Evolutionary conservation across 2,888 invertebrate genomes (phyloP), one percentile per base, ranked within the genome.

Genomic region (Aphodius sticticus): DNA sequence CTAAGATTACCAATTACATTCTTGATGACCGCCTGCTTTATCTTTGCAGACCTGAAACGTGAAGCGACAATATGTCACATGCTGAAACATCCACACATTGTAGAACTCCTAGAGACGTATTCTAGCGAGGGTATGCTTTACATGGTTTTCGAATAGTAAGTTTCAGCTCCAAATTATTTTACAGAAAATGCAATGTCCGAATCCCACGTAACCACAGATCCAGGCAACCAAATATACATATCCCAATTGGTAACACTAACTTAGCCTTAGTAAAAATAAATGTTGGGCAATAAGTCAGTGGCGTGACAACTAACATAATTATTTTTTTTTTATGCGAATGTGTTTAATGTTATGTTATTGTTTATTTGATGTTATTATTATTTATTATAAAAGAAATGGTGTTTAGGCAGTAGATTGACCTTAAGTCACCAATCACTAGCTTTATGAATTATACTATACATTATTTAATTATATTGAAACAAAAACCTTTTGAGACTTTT

Each of bases 141-240:
- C 90, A 99, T 99, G 99, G 98, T 99, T 83, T 99, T 99, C 90
- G 99, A 99, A 93, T 98, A 96, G 98, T 99, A 92, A 96, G 98
- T 96, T 53, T 53, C 4, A 26, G 26, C 26, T 26, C 3, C 26
- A 26, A 26, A 89, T 82, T 1, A 37, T 76, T 76, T 36, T 37
- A 38, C 6, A 7, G 6, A 38, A 6, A 16, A 15, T 6, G 69
- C 53, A 26, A 3, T 26, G 26, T 4, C 35, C 12, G 16, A n/a
- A 7, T 26, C 26, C 26, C 26, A 26, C 26, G 71, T 71, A n/a
- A 26, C 12, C n/a, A 26, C 16, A n/a, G 71, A 71, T 15, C 6
- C 3, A 26, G 26, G 26, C 26, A 26, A 26, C 26, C 26, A 26
- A 26, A 26, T 26, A 26, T 26, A 26, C 71, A 71, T 26, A 6